Conservation (phyloP, 2,113 vertebrate species). For the Butorides virescens region DNA sequence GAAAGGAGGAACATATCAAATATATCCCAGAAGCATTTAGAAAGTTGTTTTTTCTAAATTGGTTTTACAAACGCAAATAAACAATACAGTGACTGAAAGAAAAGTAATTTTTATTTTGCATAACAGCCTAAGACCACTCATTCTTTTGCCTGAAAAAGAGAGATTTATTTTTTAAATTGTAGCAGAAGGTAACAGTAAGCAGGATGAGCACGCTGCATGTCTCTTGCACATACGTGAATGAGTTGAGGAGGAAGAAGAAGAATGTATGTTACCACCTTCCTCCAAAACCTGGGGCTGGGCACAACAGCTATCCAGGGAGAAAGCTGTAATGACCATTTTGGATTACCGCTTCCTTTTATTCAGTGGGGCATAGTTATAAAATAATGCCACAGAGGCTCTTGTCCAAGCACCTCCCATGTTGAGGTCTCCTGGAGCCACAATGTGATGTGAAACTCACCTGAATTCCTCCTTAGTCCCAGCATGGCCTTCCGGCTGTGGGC, state of each 20-base stretch:
- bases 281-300: background rate
- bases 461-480: background rate
- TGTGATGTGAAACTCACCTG: background rate
- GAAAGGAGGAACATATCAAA: background rate
- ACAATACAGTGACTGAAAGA: background rate
- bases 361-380: background rate
- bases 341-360: background rate
- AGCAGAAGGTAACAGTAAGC: background rate
- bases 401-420: background rate
- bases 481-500: background rate
- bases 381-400: background rate
- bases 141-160: background rate
- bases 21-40: background rate
- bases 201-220: background rate
- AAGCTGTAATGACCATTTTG: background rate
- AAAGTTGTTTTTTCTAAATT: background rate
- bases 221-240: background rate
- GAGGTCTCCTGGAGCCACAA: background rate
- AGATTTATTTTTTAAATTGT: background rate
- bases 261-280: background rate
- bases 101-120: background rate
- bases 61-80: conserved; percentile 29
- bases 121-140: background rate
- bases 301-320: background rate
- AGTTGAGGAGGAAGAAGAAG: background rate